Base-by-base conservation (phyloP, 2,888 invertebrate species). In the Ormia ochracea region DNA sequence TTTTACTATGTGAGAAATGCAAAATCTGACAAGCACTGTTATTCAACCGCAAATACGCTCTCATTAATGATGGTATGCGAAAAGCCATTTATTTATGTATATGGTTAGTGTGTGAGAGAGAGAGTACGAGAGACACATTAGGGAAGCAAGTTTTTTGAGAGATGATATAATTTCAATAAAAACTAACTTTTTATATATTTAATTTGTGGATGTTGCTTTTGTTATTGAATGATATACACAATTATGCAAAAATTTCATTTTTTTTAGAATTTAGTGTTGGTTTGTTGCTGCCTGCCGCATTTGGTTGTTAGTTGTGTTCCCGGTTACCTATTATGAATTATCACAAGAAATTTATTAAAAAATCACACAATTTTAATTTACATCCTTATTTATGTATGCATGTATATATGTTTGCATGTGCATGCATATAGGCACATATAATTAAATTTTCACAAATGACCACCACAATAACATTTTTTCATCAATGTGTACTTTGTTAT, bases 381-480 rank as follows among this genome's bases (percentile, higher is more conserved):
- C n/a, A n/a, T n/a, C n/a, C n/a, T n/a, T n/a, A n/a, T n/a, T n/a
- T 38, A 31, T 7, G 5, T 23, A 52, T 28, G 4, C 6, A 52
- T 5, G 17, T 52, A 52, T 17, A 17, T 12, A 52, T 10, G 17
- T 43, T 17, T 17, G 17, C 21, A 21, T 19, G 1, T 38, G 5
- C 14, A 19, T 43, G 7, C 1, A 10, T 50, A n/a, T 10, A 26
- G 23, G 3, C 6, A 9, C 26, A 23, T 5, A 17, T 43, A 43
- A 17, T 26, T 12, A 12, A n/a, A 36, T 45, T 33, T 33, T 56
- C 36, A 69, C 31, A 58, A 45, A 48, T 48, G 28, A 70, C 48
- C 59, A 59, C 50, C 48, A 56, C 23, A 48, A 2, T 7, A 9
- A 6, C 38, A 58, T 36, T 56, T 19, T 58, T 58, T 6, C 5